Base-by-base conservation (phyloP, 1,140 invertebrate genomes). In the Anastrepha obliqua region DNA sequence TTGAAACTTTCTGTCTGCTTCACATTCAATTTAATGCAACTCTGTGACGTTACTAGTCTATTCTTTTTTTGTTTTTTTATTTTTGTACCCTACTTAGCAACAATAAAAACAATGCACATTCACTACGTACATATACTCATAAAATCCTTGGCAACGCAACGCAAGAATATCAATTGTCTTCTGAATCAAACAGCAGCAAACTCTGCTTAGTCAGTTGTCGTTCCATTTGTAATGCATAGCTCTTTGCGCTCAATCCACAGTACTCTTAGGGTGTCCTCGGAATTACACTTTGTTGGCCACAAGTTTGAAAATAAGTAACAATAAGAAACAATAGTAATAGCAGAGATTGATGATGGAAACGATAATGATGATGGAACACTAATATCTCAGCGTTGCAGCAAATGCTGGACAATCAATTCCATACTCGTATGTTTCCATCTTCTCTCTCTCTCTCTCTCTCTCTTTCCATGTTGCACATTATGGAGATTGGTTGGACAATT, bases 221-320 rank as follows among this genome's bases (percentile, higher is more conserved):
- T 55, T 81, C 8, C 44, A 20, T 81, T 55, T 55, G 74, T 5
- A 55, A 81, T 81, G 44, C 47, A 51, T 47, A 55, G 39, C 29
- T 70, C 39, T 70, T 15, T 39, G 15, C 42, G 5, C 3, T 78
- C 47, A 5, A 17, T 20, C 9, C 74, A 29, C 70, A 51, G n/a
- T 3, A 8, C 20, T 29, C 74, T 81, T 81, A 17, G 2, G 20
- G 0, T 81, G 47, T 29, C 44, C 47, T 55, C 51, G 8, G 44
- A 81, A 81, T 81, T 81, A 47, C 74, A 81, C 74, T 81, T 81
- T 81, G 47, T 81, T 67, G 74, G 74, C 74, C 74, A 81, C 44
- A 81, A 81, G 74, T 81, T 81, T 55, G 47, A 55, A 58, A 81
- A 81, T 81, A 81, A 55, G 29, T 67, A 67, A 15, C 17, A 44